Percentiles rank a stretch among this genome's conserved stretches.
Evolutionary conservation across 2,797 vertebrate species (phyloP).

Genomic region (Mormyrops boulengeri): DNA sequence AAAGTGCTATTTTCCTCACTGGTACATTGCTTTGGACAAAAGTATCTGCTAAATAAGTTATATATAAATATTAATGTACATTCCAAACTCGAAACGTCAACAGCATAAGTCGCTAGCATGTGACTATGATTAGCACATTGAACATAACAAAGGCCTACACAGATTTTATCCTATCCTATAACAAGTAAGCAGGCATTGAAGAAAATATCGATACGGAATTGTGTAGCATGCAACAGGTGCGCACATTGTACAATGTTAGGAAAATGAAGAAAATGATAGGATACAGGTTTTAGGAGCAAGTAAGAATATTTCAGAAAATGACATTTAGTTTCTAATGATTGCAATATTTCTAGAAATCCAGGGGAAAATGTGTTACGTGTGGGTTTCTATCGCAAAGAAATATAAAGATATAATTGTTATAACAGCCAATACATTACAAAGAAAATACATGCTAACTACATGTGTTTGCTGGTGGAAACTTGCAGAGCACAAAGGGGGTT

Average conservation of each 20-base stretch:
- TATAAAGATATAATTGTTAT: not conserved
- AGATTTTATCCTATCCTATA: not conserved
- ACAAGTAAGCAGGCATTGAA: not conserved
- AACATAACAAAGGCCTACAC: not conserved
- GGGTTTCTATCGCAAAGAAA: not conserved
- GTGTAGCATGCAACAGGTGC: not conserved
- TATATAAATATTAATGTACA: not conserved
- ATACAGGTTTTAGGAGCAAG: not conserved
- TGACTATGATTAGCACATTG: not conserved
- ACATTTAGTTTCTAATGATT: not conserved
- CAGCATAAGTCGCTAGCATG: not conserved
- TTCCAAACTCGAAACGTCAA: not conserved
- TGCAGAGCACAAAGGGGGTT: not conserved
- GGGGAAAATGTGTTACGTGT: not conserved
- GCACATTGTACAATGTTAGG: not conserved
- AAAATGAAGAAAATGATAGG: not conserved
- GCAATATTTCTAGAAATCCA: not conserved
- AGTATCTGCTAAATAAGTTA: not conserved
- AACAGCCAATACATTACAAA: not conserved
- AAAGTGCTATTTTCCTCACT: not conserved
- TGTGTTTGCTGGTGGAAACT: not conserved
- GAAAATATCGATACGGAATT: not conserved
- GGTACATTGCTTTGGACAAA: not conserved
- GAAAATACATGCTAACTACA: not conserved
- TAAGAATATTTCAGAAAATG: not conserved